These are phyloP conservation scores for Sebastes wilsoni DNA, from an alignment of 2,797 vertebrate genomes.

Conservation along the genomic window DNA sequence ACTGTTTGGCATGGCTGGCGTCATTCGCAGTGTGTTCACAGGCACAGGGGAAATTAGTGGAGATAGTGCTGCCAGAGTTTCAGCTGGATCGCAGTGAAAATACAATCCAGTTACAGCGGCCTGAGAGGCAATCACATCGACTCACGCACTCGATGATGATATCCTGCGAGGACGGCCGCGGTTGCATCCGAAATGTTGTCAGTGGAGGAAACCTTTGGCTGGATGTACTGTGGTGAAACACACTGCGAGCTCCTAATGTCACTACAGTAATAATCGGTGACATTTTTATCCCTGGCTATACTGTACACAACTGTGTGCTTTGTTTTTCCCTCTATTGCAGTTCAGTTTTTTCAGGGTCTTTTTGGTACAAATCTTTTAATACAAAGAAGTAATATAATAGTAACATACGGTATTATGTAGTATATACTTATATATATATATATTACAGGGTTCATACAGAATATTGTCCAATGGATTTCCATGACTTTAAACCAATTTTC, in stretches of 20 bases:
- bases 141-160: slow-evolving; percentile 52
- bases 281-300: neutral
- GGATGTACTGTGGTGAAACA: slow-evolving; percentile 12
- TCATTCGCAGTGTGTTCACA: slow-evolving; percentile 47
- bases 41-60: slow-evolving; percentile 69
- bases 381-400: neutral
- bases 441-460: too few species aligned
- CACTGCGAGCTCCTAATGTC: neutral
- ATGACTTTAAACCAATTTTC: neutral
- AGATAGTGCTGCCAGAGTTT: slow-evolving; percentile 47
- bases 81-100: slow-evolving; percentile 41
- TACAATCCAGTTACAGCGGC: slow-evolving; percentile 41
- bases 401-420: neutral
- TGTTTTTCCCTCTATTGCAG: neutral
- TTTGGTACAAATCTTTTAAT: neutral
- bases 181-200: slow-evolving; percentile 21
- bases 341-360: neutral
- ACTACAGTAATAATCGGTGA: slow-evolving; percentile 6
- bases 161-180: slow-evolving; percentile 25
- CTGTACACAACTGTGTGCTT: neutral
- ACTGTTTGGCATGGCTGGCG: slow-evolving; percentile 52
- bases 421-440: too few species aligned
- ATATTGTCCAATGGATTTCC: too few species aligned
- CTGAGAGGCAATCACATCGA: slow-evolving; percentile 51
- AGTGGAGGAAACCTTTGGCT: neutral